Percentiles rank a stretch among this genome's conserved stretches.
Evolutionary conservation across 2,797 vertebrate genomes (phyloP).

Genomic region (Periparus ater): DNA sequence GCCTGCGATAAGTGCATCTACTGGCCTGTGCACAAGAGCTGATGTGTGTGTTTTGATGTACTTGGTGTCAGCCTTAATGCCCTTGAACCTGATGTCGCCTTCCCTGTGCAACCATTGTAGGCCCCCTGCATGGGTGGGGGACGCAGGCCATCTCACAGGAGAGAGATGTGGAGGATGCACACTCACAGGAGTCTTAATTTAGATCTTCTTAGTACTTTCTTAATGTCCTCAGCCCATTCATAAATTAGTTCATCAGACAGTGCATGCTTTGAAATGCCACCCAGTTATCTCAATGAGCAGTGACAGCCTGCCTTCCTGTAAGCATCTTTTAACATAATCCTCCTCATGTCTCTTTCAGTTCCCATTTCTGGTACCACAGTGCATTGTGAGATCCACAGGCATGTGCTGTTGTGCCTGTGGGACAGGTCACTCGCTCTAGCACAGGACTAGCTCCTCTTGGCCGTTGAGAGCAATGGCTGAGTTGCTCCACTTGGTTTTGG

Average conservation of each 20-base stretch:
- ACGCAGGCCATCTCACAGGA: rapidly evolving
- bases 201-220: background rate
- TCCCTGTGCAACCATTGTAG: background rate
- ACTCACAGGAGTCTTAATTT: background rate
- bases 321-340: background rate
- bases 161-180: background rate
- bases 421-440: background rate
- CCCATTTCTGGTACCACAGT: background rate
- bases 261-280: background rate
- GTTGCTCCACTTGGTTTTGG: background rate
- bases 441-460: background rate
- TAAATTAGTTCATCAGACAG: background rate
- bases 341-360: background rate
- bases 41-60: background rate
- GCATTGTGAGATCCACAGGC: background rate
- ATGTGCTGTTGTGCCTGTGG: background rate
- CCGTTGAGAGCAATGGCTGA: rapidly evolving
- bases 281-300: background rate
- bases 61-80: background rate
- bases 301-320: background rate
- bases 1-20: rapidly evolving
- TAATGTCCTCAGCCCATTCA: background rate
- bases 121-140: rapidly evolving
- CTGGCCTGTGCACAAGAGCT: too few species aligned
- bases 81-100: background rate